phyloP scores from a whole-genome alignment of 2,888 invertebrate species.

The Sphecodes monilicornis region DNA sequence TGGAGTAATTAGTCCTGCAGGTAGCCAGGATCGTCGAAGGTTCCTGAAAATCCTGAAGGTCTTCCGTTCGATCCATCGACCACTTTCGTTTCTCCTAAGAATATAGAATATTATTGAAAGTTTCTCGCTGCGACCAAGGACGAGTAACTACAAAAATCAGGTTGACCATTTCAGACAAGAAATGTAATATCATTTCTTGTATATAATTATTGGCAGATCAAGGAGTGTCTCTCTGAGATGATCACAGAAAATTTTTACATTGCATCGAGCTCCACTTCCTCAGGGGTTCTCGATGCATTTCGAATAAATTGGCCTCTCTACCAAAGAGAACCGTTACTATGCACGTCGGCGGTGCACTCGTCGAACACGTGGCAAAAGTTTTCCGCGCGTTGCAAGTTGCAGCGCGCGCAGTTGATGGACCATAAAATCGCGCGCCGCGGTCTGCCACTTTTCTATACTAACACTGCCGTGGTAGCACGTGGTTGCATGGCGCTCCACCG shows the following conservation, averaged over 20 bases:
- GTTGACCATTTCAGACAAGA: background rate
- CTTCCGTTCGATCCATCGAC: constrained; percentile 27
- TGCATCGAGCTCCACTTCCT: constrained; percentile 11
- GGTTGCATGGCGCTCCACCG: background rate
- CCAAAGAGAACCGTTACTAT: background rate
- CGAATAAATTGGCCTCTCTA: background rate
- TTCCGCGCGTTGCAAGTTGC: background rate
- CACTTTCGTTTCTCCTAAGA: background rate
- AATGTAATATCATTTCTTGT: no score
- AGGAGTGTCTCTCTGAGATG: background rate
- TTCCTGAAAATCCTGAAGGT: constrained; percentile 43
- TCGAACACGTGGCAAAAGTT: constrained; percentile 13
- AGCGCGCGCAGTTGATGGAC: constrained; percentile 47
- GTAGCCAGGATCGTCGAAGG: constrained; percentile 49
- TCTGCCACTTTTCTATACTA: constrained; percentile 51
- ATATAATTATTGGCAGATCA: background rate
- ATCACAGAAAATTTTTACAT: background rate
- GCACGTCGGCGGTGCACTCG: background rate
- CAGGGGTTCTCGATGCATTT: background rate
- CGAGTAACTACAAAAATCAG: background rate
- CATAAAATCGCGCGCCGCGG: constrained; percentile 68
- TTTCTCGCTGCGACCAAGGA: background rate
- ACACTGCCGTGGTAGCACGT: constrained; percentile 36
- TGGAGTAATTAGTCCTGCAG: constrained; percentile 63
- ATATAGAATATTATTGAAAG: background rate